Percentiles rank a stretch among this genome's conserved stretches.
Evolutionary conservation across 2,888 invertebrate genomes (phyloP).

Genomic region (Eumacrocentrus americanus): DNA sequence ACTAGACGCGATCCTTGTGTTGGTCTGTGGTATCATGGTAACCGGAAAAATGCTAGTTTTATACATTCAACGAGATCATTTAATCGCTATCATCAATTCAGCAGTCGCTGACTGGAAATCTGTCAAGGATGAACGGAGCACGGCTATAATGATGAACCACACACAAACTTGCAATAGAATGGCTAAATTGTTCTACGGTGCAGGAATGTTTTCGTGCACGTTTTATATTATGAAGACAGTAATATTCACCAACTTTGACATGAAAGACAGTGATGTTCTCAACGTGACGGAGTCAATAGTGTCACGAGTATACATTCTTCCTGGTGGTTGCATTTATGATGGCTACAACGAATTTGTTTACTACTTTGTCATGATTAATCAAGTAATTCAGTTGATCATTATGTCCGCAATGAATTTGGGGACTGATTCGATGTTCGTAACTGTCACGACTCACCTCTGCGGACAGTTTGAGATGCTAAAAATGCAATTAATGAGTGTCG

Average conservation of each 20-base stretch:
- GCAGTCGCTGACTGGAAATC: constrained; percentile 43
- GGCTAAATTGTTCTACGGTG: constrained; percentile 22
- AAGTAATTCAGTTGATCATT: constrained; percentile 32
- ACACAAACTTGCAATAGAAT: constrained; percentile 31
- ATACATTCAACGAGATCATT: constrained; percentile 37
- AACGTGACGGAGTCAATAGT: constrained; percentile 4
- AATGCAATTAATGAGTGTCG: constrained; percentile 33
- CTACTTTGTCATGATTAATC: constrained; percentile 24
- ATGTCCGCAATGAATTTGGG: constrained; percentile 35
- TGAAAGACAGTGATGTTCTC: constrained; percentile 6
- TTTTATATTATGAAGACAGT: constrained; percentile 1
- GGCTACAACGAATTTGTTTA: constrained; percentile 31
- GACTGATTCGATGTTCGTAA: constrained; percentile 40
- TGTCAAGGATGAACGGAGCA: constrained; percentile 29
- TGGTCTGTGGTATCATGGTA: constrained; percentile 37
- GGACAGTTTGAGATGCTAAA: constrained; percentile 44
- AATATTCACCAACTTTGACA: too few relatives aligned
- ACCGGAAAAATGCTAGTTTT: constrained; percentile 40
- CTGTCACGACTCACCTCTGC: constrained; percentile 41
- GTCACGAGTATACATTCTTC: constrained; percentile 33
- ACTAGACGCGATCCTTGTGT: constrained; percentile 40
- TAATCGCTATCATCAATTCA: constrained; percentile 34
- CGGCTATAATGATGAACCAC: constrained; percentile 36
- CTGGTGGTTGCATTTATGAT: constrained; percentile 37
- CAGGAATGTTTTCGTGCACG: not conserved